A percentile compares a stretch with the other conserved stretches of the same genome.
Conservation (phyloP, 2,797 vertebrate genomes). For the Graptemys geographica region DNA sequence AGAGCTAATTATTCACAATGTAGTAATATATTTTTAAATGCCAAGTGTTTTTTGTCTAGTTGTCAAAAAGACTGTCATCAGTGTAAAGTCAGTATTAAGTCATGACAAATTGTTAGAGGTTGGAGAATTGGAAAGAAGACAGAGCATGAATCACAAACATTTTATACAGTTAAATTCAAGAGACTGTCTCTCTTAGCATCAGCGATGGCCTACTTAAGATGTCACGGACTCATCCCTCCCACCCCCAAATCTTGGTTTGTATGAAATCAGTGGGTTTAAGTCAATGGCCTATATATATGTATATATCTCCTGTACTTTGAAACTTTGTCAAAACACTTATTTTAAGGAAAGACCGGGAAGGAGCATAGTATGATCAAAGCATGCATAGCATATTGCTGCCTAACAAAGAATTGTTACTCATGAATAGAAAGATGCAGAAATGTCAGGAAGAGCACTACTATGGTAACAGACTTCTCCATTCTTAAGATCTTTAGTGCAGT, state of each 20-base stretch:
- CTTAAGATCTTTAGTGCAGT: background rate
- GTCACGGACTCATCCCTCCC: background rate
- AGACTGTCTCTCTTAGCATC: background rate
- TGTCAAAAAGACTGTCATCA: slow-evolving; percentile 45
- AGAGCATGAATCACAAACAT: background rate
- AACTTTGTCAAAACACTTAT: slow-evolving; percentile 13
- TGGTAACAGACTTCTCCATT: background rate
- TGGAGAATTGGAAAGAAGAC: slow-evolving; percentile 25
- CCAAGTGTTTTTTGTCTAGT: slow-evolving; percentile 35
- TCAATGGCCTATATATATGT: background rate
- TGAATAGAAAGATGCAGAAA: background rate
- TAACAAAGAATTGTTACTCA: background rate
- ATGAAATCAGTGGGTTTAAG: background rate
- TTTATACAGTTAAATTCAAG: background rate
- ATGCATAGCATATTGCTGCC: background rate
- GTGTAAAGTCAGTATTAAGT: slow-evolving; percentile 33
- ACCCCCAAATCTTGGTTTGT: background rate
- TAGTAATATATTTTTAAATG: slow-evolving; percentile 14
- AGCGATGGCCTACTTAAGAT: background rate
- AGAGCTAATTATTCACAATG: background rate
- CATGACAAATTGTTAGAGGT: slow-evolving; percentile 42
- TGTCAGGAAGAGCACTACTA: background rate
- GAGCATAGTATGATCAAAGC: background rate
- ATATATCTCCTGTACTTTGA: background rate
- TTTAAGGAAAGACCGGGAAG: background rate